These are phyloP conservation scores for Phaonia tiefii DNA, from an alignment of 2,888 invertebrate genomes.

Conservation along the genomic window DNA sequence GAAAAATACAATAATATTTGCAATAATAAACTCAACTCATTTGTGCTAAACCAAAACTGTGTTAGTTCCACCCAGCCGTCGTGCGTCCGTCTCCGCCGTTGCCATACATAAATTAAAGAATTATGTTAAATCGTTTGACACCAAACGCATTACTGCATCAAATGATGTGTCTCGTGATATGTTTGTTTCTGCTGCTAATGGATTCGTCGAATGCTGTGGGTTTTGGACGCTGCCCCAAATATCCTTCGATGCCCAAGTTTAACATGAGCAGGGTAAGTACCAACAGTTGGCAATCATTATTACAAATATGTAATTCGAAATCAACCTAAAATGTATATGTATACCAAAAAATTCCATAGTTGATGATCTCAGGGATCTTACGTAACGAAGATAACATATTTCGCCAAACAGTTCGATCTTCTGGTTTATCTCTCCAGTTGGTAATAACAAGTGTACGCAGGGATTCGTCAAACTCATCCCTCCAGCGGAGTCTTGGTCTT, in stretches of 20 bases:
- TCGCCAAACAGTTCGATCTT: no score
- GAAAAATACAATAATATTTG: constrained; percentile 30
- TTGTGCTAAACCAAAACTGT: constrained; percentile 28
- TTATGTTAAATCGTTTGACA: constrained; percentile 49
- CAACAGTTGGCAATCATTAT: no score
- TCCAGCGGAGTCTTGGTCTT: no score
- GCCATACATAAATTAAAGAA: constrained; percentile 29
- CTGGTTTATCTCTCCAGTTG: no score
- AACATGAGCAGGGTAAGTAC: constrained; percentile 84
- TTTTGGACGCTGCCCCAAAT: constrained; percentile 86
- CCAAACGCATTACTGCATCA: constrained; percentile 44
- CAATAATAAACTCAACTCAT: constrained; percentile 56
- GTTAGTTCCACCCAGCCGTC: constrained; percentile 12
- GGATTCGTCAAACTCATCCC: no score
- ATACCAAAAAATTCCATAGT: no score
- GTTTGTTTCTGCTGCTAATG: constrained; percentile 62
- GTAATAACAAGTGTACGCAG: no score
- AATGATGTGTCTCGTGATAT: constrained; percentile 27
- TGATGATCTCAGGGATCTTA: no score
- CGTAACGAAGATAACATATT: no score
- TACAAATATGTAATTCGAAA: no score
- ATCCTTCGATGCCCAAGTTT: constrained; percentile 85
- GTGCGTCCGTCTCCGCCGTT: not conserved
- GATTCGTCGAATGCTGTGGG: constrained; percentile 78
- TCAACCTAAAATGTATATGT: no score